phyloP scores from a whole-genome alignment of 2,797 vertebrate genomes.

The Gadopsis bispinosus region DNA sequence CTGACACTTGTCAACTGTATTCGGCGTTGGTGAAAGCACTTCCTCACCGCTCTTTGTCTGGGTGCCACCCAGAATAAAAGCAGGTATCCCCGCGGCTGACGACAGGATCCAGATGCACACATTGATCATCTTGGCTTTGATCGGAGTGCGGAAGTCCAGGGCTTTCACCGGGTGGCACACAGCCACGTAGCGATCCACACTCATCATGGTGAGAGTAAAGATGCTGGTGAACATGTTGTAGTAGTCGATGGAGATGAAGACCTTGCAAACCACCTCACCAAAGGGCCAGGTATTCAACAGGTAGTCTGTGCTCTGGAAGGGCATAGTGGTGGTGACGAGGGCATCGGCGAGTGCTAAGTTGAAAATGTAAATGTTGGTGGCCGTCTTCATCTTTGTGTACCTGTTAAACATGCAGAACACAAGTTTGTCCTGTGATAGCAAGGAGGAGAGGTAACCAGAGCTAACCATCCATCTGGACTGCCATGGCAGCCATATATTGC shows the following conservation, averaged over 20 bases:
- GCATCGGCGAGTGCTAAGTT: conserved; percentile 97
- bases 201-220: conserved; percentile 99
- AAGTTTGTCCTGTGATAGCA: not conserved
- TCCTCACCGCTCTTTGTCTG: conserved; percentile 93
- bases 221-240: conserved; percentile 99
- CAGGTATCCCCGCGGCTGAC: conserved; percentile 95
- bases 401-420: conserved; percentile 77
- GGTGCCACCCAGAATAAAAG: conserved; percentile 94
- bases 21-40: not conserved
- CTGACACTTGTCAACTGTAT: not conserved
- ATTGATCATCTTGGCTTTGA: conserved; percentile 97
- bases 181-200: conserved; percentile 96
- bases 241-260: conserved; percentile 97
- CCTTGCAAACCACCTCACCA: conserved; percentile 95
- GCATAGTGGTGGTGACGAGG: conserved; percentile 96
- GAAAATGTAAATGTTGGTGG: conserved; percentile 99
- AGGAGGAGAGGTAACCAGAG: not conserved
- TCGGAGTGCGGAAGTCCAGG: conserved; percentile 94
- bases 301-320: conserved; percentile 96
- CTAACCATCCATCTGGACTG: not conserved
- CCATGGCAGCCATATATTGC: not conserved
- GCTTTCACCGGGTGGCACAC: conserved; percentile 98
- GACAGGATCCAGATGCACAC: conserved; percentile 97
- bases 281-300: conserved; percentile 97
- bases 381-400: conserved; percentile 99